Percentiles rank a stretch among this genome's conserved stretches.
Evolutionary conservation across 2,797 vertebrate genomes (phyloP).

Genomic region (Alauda arvensis): DNA sequence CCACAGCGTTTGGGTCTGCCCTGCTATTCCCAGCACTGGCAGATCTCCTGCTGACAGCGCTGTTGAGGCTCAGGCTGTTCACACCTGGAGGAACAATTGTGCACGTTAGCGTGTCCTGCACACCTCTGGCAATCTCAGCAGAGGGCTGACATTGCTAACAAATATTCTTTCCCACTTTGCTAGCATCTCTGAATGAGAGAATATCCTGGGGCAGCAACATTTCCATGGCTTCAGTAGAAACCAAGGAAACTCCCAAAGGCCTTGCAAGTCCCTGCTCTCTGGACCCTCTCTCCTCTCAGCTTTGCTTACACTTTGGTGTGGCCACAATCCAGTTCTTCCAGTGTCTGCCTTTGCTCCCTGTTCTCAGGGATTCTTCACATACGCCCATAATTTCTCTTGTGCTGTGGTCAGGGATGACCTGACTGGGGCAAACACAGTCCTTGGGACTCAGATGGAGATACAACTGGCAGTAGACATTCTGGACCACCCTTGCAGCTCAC

Average conservation of each 20-base stretch:
- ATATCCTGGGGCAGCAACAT: rapidly evolving
- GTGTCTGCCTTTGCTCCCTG: background rate
- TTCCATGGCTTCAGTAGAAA: background rate
- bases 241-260: background rate
- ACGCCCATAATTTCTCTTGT: background rate
- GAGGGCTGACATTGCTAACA: background rate
- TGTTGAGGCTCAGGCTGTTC: background rate
- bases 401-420: background rate
- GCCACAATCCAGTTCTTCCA: background rate
- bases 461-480: background rate
- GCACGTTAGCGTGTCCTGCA: background rate
- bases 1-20: background rate
- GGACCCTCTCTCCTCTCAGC: background rate
- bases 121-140: background rate
- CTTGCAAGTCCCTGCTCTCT: background rate
- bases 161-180: background rate
- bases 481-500: background rate
- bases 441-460: background rate
- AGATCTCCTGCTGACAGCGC: background rate
- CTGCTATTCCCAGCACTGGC: rapidly evolving
- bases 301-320: background rate
- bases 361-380: background rate
- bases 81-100: background rate
- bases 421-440: background rate
- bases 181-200: background rate